A percentile compares a stretch with the other conserved stretches of the same genome.
Conservation (phyloP, 2,113 vertebrate species). For the Nanger granti region DNA sequence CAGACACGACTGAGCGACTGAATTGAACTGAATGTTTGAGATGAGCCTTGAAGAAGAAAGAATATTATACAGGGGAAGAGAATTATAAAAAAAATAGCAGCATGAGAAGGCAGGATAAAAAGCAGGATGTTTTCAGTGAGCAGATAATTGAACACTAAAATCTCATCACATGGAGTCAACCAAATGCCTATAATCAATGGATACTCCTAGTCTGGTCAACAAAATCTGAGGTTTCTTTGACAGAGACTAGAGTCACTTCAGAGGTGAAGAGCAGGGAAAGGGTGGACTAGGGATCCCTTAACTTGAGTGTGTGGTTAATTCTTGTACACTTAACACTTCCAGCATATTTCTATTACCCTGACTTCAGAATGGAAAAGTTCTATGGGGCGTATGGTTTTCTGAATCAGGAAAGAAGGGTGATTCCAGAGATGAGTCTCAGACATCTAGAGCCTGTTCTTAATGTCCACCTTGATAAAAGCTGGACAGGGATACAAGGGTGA, state of each 20-base stretch:
- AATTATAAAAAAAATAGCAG: not conserved
- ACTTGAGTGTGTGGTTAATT: not conserved
- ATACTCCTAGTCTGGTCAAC: not conserved
- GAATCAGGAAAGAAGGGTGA: not conserved
- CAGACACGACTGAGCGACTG: not conserved
- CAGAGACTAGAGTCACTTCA: not conserved
- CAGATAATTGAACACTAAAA: not conserved
- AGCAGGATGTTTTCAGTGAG: not conserved
- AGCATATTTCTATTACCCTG: not conserved
- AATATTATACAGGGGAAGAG: not conserved
- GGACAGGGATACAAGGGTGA: not conserved
- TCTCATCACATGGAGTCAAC: not conserved
- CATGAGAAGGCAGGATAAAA: not conserved
- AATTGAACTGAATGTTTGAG: not conserved
- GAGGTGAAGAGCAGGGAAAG: not conserved
- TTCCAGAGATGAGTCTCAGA: not conserved
- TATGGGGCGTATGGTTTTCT: not conserved
- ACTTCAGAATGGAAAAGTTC: not conserved
- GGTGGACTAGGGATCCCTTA: not conserved
- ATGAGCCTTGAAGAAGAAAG: not conserved
- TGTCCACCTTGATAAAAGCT: not conserved
- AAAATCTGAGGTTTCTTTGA: not conserved
- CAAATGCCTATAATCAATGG: not conserved
- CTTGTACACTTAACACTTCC: not conserved
- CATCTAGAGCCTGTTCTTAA: not conserved